Evolutionary conservation across 2,797 vertebrate genomes (phyloP), one percentile per base, ranked within the genome.

Genomic region (Phataginus tetradactyla): DNA sequence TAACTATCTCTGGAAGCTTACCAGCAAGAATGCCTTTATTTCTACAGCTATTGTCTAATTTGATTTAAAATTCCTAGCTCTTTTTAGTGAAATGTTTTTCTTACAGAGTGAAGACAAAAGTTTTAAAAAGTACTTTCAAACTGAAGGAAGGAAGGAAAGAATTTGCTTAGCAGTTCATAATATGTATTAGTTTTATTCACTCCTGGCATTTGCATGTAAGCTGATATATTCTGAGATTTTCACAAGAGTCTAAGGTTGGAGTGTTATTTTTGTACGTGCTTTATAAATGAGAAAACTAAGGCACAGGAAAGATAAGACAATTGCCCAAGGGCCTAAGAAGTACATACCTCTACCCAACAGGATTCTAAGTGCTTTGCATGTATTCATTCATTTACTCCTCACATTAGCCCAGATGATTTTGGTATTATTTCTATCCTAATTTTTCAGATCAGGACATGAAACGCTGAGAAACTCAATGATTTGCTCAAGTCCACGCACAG

Each of bases 241-340:
- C 66, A 80, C 64, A 81, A 20, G 17, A 10, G 32, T 88, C 11
- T 86, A n/a, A 90, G 27, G 8, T 85, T 69, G 51, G 34, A 75
- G 12, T 20, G 71, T 61, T 74, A 87, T 79, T 97, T 92, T 79
- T 71, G 3, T 66, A 29, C 21, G 13, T 42, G 59, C 2, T 95
- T 96, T 96, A 71, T 74, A 94, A 89, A 72, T 71, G 53, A 95
- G 84, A 77, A 93, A 92, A 86, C 4, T 7, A 68, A 96, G 71
- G 64, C 14, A 78, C 5, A 94, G 49, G 83, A 94, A 59, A 83
- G 34, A 12, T 74, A 68, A 72, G 55, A 84, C 66, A 84, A 20
- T 61, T 88, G 20, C 14, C 11, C 32, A n/a, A 77, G 27, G 51
- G 25, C 8, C 34, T 49, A 87, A 29, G 4, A 32, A 88, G 59